phyloP scores from a whole-genome alignment of 2,797 vertebrate species.

The Sphaeramia orbicularis region DNA sequence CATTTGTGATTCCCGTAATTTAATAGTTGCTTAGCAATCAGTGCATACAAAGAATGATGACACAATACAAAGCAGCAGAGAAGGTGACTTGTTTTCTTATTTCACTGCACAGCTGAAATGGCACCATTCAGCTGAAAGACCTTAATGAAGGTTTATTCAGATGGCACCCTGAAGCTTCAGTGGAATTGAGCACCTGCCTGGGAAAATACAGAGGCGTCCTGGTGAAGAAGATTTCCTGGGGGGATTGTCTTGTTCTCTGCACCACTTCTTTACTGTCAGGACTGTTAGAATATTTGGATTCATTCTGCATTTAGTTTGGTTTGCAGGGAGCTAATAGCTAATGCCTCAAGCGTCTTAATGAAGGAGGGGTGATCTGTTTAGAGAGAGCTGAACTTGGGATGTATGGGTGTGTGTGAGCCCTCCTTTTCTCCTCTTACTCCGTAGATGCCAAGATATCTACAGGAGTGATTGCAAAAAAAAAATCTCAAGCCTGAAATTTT shows the following conservation, averaged over 20 bases:
- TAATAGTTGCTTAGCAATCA: constrained; percentile 43
- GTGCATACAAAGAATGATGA: constrained; percentile 2
- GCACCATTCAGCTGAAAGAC: constrained; percentile 19
- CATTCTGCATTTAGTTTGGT: background rate
- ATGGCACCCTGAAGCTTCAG: background rate
- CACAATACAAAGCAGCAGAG: constrained; percentile 16
- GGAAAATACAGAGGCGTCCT: background rate
- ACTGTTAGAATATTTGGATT: background rate
- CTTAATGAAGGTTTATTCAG: constrained; percentile 29
- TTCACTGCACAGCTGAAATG: background rate
- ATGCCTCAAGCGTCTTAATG: background rate
- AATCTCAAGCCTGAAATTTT: too few relatives aligned
- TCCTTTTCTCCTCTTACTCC: too few relatives aligned
- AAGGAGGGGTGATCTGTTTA: constrained; percentile 10
- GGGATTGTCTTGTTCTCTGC: background rate
- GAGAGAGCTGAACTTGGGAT: background rate
- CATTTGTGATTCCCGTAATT: constrained; percentile 23
- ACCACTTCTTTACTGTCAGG: background rate
- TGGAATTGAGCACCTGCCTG: background rate
- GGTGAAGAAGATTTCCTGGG: background rate
- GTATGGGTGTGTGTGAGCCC: too few relatives aligned
- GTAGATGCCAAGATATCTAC: too few relatives aligned
- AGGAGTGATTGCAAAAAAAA: too few relatives aligned
- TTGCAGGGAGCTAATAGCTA: constrained; percentile 13
- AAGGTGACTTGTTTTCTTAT: constrained; percentile 24